Base-by-base conservation (phyloP, 2,797 vertebrate genomes). In the Caiman crocodilus region DNA sequence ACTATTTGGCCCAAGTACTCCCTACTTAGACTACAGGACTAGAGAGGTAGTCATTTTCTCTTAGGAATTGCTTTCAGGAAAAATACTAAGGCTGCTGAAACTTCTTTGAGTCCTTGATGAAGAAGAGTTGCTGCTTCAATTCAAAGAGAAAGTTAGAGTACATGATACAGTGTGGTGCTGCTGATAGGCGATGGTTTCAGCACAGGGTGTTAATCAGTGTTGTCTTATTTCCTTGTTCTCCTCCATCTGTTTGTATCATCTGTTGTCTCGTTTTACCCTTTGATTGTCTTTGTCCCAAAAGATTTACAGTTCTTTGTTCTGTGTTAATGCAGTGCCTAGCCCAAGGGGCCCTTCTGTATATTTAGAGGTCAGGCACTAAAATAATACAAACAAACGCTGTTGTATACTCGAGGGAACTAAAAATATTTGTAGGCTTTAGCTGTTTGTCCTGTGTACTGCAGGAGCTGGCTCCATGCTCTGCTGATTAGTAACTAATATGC, bases 261-360 rank as follows among this genome's bases (percentile, higher is more conserved):
- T 79, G 26, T 84, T 92, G 76, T 87, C 60, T 91, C 65, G 76
- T 71, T 90, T 78, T 94, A 76, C 35, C 57, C 76, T 64, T 85
- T 87, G 71, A 56, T 56, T 83, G 28, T 88, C 14, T 82, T 32
- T 8, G 21, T n/a, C 14, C 73, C 87, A 59, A 32, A 85, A 80
- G 14, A 64, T 74, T 89, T 63, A 7, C 12, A 42, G 71, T 83
- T 28, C 23, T 87, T 92, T 90, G n/a, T 85, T 93, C 50, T 60
- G 2, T 76, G 15, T 79, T 87, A 50, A 50, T 50, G 42, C 9
- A 50, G 42, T 50, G 42, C 42, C 42, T 50, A 50, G 42, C 42
- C 14, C 25, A 69, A 91, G 87, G 87, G 87, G 56, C 42, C 42
- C 42, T 50, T 50, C 10, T 50, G 42, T 84, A 35, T 11, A 69